Percentiles rank a stretch among this genome's conserved stretches.
Conservation (phyloP, 2,797 vertebrate species). For the Peromyscus attwateri region DNA sequence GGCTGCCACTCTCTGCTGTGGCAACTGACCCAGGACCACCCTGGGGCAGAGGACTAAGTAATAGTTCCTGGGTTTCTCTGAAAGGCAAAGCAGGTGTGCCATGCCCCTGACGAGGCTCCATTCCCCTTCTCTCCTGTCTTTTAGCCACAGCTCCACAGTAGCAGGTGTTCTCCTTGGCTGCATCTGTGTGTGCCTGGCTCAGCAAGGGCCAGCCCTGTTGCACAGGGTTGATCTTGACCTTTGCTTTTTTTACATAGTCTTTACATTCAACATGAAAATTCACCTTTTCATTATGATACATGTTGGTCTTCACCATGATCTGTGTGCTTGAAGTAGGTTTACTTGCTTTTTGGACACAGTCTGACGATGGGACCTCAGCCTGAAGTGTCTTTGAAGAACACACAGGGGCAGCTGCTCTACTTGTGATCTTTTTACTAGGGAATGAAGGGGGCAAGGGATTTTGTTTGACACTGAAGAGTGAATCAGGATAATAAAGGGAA, state of each 20-base stretch:
- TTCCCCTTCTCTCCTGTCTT: slow-evolving; percentile 88
- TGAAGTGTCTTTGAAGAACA: slow-evolving; percentile 89
- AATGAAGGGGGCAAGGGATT: slow-evolving; percentile 88
- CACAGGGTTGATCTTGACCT: slow-evolving; percentile 93
- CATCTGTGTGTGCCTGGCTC: slow-evolving; percentile 88
- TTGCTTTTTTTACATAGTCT: slow-evolving; percentile 98
- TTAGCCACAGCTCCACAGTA: slow-evolving; percentile 89
- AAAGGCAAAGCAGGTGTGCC: slow-evolving; percentile 88
- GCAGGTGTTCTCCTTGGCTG: slow-evolving; percentile 90
- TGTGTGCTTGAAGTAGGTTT: slow-evolving; percentile 95
- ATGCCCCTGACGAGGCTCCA: slow-evolving; percentile 83
- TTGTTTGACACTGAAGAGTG: slow-evolving; percentile 91
- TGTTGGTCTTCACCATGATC: slow-evolving; percentile 93
- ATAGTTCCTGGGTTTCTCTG: slow-evolving; percentile 91
- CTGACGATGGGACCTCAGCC: slow-evolving; percentile 89
- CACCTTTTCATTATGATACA: slow-evolving; percentile 90
- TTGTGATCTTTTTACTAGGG: slow-evolving; percentile 89
- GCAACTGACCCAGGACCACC: slow-evolving; percentile 83
- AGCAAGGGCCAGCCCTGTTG: slow-evolving; percentile 88
- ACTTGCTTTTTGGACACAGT: slow-evolving; percentile 94
- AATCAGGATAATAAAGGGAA: slow-evolving; percentile 93
- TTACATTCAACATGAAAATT: slow-evolving; percentile 90
- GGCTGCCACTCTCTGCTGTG: slow-evolving; percentile 86
- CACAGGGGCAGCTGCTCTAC: slow-evolving; percentile 87
- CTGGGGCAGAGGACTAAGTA: slow-evolving; percentile 87